Base-by-base conservation (phyloP, 1,140 invertebrate species). In the Lineus longissimus region DNA sequence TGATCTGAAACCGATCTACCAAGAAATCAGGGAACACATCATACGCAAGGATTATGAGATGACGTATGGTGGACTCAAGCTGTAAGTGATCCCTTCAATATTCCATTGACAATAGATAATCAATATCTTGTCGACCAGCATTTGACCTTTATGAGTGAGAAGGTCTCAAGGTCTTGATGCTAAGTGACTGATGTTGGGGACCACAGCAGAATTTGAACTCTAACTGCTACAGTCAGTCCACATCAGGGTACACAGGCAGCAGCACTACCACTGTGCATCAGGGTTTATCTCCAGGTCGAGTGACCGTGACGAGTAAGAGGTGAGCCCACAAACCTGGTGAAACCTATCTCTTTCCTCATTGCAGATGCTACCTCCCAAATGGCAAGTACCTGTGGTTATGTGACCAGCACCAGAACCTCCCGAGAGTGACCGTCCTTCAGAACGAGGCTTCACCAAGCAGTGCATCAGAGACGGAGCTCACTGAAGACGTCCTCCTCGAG, bases 351-450 rank as follows among this genome's bases (percentile, higher is more conserved):
- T n/a, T n/a, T n/a, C n/a, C n/a, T n/a, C n/a, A n/a, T n/a, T 61
- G 2, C 40, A 65, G 66, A 41, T 70, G 68, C 31, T 41, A 47
- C 23, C 30, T 68, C 19, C 65, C 66, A 30, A 56, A 31, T 65
- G 68, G 68, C 6, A 70, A 70, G 55, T 45, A 57, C 45, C 33
- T 70, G 41, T 70, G 68, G 68, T 41, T 70, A 30, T 70, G 68
- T 61, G 55, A 57, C 11, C 62, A 70, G 36, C 68, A 70, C 57
- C 62, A 63, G 40, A 61, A 62, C 41, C 55, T 68, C 17, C 58
- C 63, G 31, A 47, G 41, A 25, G 59, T 64, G 11, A 61, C 57
- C 17, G 57, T 64, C 22, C 19, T 64, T 13, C 33, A 59, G 29
- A 45, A 60, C 40, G 29, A 27, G 55, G 45, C 25, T 6, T 15